phyloP scores from a whole-genome alignment of 2,113 vertebrate species.

The Trachemys scripta region DNA sequence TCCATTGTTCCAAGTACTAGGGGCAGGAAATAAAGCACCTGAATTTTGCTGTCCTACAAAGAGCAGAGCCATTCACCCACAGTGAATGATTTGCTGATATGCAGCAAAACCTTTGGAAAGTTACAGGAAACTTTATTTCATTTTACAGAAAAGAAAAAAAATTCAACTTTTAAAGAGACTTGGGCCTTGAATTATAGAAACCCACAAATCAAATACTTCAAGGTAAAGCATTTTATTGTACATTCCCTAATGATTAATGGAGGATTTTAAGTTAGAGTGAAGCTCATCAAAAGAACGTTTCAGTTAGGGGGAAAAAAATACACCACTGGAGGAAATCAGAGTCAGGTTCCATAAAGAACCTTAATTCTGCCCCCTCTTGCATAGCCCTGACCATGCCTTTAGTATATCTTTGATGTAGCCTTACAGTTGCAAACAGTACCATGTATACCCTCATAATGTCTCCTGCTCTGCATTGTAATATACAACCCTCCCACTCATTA shows the following conservation, averaged over 20 bases:
- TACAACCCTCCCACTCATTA: not conserved
- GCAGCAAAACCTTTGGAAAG: not conserved
- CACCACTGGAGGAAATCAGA: not conserved
- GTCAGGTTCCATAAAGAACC: not conserved
- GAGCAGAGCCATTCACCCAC: not conserved
- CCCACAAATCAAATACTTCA: not conserved
- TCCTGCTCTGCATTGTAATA: not conserved
- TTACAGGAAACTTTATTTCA: not conserved
- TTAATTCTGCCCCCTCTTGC: not conserved
- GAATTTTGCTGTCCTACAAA: not conserved
- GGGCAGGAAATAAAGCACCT: not conserved
- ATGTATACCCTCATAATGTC: not conserved
- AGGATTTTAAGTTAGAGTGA: not conserved
- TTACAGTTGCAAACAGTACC: not conserved
- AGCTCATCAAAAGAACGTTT: not conserved
- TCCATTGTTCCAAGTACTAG: not conserved
- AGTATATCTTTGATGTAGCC: not conserved
- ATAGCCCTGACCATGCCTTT: not conserved
- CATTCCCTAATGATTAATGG: not conserved
- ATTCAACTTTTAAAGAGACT: not conserved
- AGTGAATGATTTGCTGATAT: not conserved
- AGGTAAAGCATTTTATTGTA: not conserved
- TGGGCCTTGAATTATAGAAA: not conserved
- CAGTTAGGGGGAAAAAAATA: not conserved
- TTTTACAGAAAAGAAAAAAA: not conserved